Evolutionary conservation across 1,140 invertebrate genomes (phyloP), one percentile per base, ranked within the genome.

Genomic region (Harpegnathos saltator): DNA sequence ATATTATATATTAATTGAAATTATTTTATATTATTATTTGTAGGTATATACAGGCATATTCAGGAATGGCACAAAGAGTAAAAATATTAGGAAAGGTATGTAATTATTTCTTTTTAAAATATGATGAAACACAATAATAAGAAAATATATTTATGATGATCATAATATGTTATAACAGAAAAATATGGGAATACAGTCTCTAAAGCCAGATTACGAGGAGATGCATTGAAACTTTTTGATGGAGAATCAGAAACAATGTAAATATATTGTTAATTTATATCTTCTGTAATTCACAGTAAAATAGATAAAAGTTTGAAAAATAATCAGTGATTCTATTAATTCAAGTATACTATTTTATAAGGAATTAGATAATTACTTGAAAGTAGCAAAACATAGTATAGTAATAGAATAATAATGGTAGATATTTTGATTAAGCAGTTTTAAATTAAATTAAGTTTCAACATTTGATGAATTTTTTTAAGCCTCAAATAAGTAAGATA

Each of bases 41-140:
- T 17, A 78, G 75, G 22, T 7, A 33, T 33, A 33, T 19, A 5
- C 22, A 26, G 75, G 75, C 5, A 78, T 78, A 69, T 78, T 44
- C 1, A 78, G 75, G 19, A 78, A 78, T 69, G 75, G 75, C 0
- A 3, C 52, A 17, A 69, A 78, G 22, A 12, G 75, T 19, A 78
- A 48, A 78, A 1, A 58, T 1, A 58, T 78, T 17, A 29, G 44
- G 1, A 78, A 48, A 78, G 75, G 75, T 78, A 78, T 14, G 5
- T 14, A 1, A 26, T 22, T 77, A 7, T 24, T 38, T 33, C 52
- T 1, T 75, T 54, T 2, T 26, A 15, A 52, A 1, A 3, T 33
- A 33, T 33, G 1, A 3, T 33, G 7, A 44, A 17, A 17, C n/a
- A 4, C 29, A 33, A 54, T 15, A 54, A 38, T 65, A 9, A 66